phyloP scores from a whole-genome alignment of 2,113 vertebrate species.

The Asarcornis scutulata region DNA sequence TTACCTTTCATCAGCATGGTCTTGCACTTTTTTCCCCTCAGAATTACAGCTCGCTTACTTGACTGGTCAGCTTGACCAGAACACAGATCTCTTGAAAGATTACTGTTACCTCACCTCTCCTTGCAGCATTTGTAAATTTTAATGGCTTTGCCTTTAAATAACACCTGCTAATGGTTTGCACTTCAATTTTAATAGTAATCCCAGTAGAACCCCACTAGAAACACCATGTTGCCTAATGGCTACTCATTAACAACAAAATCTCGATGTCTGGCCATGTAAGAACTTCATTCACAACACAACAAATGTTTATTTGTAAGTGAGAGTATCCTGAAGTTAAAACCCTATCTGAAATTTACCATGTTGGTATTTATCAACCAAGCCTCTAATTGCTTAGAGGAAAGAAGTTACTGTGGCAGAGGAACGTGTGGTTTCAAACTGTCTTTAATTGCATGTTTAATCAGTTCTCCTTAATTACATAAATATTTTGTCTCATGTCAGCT shows the following conservation, averaged over 20 bases:
- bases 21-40: neutral
- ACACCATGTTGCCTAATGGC: no score
- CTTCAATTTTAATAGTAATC: neutral
- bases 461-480: neutral
- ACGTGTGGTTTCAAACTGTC: neutral
- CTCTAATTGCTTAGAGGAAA: neutral
- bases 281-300: fast-evolving
- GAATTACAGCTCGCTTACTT: neutral
- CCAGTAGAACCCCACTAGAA: neutral
- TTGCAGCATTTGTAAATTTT: neutral
- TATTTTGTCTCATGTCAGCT: neutral
- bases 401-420: neutral
- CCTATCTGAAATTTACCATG: neutral
- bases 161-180: neutral
- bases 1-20: neutral
- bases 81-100: neutral
- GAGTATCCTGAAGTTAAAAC: neutral
- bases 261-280: neutral
- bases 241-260: neutral
- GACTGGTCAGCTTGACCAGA: neutral
- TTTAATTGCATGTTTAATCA: no score
- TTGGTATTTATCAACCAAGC: neutral
- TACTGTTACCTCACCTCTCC: neutral
- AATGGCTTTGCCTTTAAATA: neutral
- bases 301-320: neutral